Percentiles rank a stretch among this genome's conserved stretches.
Conservation (phyloP, 2,888 invertebrate species). For the Agriopis leucophaearia region DNA sequence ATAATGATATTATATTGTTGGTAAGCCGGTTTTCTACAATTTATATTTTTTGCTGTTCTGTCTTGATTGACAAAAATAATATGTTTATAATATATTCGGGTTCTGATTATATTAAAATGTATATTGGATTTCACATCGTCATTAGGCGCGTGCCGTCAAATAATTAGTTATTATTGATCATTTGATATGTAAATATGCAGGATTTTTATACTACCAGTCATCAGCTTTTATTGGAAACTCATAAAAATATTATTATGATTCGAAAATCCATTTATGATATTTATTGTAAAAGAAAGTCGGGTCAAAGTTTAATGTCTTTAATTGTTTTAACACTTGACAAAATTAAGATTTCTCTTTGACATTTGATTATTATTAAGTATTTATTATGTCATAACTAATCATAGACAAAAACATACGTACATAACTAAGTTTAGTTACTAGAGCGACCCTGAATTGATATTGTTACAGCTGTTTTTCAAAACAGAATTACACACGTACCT, state of each 20-base stretch:
- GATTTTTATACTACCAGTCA: constrained; percentile 47
- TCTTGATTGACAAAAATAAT: constrained; percentile 23
- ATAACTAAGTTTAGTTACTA: too few species aligned
- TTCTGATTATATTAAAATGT: constrained; percentile 35
- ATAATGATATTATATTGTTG: constrained; percentile 24
- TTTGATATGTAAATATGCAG: constrained; percentile 48
- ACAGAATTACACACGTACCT: too few species aligned
- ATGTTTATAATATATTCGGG: constrained; percentile 31
- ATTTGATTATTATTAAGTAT: background rate
- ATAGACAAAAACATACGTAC: too few species aligned
- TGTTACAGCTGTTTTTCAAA: too few species aligned
- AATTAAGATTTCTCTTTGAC: constrained; percentile 17
- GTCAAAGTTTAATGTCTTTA: constrained; percentile 25
- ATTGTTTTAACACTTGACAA: constrained; percentile 27
- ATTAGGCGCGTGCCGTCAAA: constrained; percentile 46
- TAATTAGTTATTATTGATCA: constrained; percentile 46
- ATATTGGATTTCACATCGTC: constrained; percentile 41
- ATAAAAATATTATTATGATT: constrained; percentile 49
- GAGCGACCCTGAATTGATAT: too few species aligned
- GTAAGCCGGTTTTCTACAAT: constrained; percentile 25
- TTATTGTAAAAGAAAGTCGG: constrained; percentile 45
- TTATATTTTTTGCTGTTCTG: constrained; percentile 23
- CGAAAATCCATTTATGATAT: constrained; percentile 43
- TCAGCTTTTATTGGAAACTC: constrained; percentile 47
- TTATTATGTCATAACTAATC: too few species aligned